Base-by-base conservation (phyloP, 2,113 vertebrate species). In the Xiphophorus maculatus region DNA sequence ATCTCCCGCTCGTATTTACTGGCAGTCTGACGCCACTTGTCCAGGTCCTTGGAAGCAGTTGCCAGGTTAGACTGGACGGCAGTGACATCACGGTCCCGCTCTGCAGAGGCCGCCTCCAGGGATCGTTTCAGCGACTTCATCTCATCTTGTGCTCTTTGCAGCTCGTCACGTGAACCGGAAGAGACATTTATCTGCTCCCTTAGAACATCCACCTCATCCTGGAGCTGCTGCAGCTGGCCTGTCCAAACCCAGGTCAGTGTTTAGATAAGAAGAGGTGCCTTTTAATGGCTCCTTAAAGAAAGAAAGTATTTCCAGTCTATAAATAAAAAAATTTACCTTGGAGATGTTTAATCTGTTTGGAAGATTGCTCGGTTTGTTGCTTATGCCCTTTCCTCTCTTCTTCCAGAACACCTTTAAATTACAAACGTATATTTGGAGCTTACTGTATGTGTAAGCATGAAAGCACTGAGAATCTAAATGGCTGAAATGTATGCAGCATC, bases 301-400 rank as follows among this genome's bases (percentile, higher is more conserved):
- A 33, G 25, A 64, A 30, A 65, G 27, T 0, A 0, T 10, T 44
- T 61, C 12, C 12, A 61, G 54, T 60, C 48, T 27, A 65, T 33
- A 84, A n/a, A 68, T 15, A 5, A 12, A 64, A 10, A 76, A 28
- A 62, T 71, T 40, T 86, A 99, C 98, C 97, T 95, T 99, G 96
- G 76, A 99, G 95, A 90, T 91, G 88, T 88, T 97, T 95, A 58
- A 97, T 96, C 93, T 98, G 97, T 91, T 96, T 97, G 76, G 93
- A 94, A 42, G 97, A 97, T 77, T 98, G 95, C 77, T 97, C 97
- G 82, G 92, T 94, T 90, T 97, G 97, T 80, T 94, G 91, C 88
- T 95, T 93, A 76, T 95, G 96, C 15, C 94, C 94, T 90, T 94
- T 96, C 86, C 95, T 96, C 92, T 97, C 97, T 79, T 97, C 95